Percentiles rank a stretch among this genome's conserved stretches.
These are phyloP conservation scores for Valencia hispanica DNA, from an alignment of 2,797 vertebrate genomes.

Conservation along the genomic window DNA sequence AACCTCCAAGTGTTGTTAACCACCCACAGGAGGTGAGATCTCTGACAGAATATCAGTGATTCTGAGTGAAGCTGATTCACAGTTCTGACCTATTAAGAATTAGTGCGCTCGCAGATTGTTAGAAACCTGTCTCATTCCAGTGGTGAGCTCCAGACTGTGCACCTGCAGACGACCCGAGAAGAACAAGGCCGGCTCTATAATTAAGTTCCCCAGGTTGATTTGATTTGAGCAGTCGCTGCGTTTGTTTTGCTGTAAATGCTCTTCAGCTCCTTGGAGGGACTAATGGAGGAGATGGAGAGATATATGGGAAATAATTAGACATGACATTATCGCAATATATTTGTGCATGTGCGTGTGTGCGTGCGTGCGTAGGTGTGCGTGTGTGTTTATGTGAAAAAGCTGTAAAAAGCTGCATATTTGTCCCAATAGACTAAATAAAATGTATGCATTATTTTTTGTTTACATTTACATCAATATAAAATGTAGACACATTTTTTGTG, in stretches of 20 bases:
- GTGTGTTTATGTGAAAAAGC: no score
- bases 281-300: constrained; percentile 74
- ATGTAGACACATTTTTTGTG: constrained; percentile 5
- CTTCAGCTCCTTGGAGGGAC: constrained; percentile 65
- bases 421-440: background rate
- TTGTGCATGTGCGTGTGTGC: constrained; percentile 7
- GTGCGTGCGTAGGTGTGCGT: constrained; percentile 15
- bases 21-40: constrained; percentile 8
- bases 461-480: background rate
- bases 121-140: constrained; percentile 55
- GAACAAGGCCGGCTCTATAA: constrained; percentile 62
- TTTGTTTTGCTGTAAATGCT: constrained; percentile 74
- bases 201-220: constrained; percentile 74
- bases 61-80: constrained; percentile 40
- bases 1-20: constrained; percentile 1
- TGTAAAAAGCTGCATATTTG: background rate
- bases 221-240: constrained; percentile 67
- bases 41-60: constrained; percentile 19
- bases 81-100: constrained; percentile 39
- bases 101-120: constrained; percentile 20
- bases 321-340: constrained; percentile 30
- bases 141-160: constrained; percentile 39
- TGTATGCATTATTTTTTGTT: background rate
- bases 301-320: constrained; percentile 63
- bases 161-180: constrained; percentile 47